A percentile compares a stretch with the other conserved stretches of the same genome.
These are phyloP conservation scores for Sparus aurata DNA, from an alignment of 2,797 vertebrate species.

Conservation along the genomic window DNA sequence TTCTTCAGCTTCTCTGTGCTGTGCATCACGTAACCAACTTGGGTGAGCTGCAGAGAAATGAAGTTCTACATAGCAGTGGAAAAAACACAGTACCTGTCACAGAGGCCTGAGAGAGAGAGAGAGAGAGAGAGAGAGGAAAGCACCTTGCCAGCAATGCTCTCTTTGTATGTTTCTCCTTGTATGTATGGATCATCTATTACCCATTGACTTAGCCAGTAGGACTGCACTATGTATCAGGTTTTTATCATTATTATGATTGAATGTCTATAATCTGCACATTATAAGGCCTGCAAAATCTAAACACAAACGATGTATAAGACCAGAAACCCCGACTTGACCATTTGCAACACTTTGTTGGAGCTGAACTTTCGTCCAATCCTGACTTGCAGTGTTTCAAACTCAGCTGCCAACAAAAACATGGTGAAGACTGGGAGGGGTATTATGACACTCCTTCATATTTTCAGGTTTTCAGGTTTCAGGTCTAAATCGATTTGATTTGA, in stretches of 20 bases:
- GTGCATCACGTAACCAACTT: conserved; percentile 46
- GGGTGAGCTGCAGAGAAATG: conserved; percentile 48
- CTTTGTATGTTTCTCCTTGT: conserved; percentile 1
- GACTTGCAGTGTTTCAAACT: neutral
- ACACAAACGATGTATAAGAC: neutral
- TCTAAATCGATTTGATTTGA: too few species aligned
- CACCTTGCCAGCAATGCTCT: conserved; percentile 29
- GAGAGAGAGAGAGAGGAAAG: conserved; percentile 35
- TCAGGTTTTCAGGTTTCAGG: too few species aligned
- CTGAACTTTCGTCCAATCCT: neutral
- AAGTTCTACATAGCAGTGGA: conserved; percentile 45
- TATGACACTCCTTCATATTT: neutral
- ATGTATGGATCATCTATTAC: conserved; percentile 19
- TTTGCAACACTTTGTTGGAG: neutral
- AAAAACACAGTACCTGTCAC: conserved; percentile 57
- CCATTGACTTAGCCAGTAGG: conserved; percentile 5
- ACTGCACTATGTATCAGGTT: neutral
- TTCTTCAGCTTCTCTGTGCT: conserved; percentile 50
- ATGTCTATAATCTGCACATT: neutral
- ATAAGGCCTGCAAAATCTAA: neutral
- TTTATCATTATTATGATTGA: conserved; percentile 7
- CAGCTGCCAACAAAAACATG: neutral
- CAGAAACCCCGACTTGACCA: neutral
- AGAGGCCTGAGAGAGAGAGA: conserved; percentile 40
- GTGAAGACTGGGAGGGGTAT: neutral